Conservation (phyloP, 2,113 vertebrate species). For the Hyperopisus bebe region DNA sequence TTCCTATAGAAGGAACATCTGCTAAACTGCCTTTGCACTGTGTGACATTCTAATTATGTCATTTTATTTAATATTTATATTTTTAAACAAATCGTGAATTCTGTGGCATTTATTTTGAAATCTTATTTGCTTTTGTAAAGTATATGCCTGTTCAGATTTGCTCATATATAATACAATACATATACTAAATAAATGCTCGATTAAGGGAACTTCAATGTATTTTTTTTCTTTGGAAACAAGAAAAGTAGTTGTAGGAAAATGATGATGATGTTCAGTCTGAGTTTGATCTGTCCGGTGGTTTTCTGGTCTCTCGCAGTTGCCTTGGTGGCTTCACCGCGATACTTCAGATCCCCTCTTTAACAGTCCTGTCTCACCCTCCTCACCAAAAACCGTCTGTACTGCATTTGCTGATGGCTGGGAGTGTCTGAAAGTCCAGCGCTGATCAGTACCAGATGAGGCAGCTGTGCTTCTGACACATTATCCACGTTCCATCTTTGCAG, state of each 20-base stretch:
- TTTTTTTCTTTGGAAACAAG: background rate
- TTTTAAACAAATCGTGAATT: background rate
- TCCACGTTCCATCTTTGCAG: background rate
- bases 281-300: background rate
- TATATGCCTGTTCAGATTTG: background rate
- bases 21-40: slow-evolving; percentile 11
- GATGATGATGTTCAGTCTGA: background rate
- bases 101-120: slow-evolving; percentile 6
- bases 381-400: background rate
- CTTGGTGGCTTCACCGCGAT: background rate
- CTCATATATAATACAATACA: background rate
- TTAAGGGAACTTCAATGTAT: slow-evolving; percentile 1
- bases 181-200: slow-evolving; percentile 1
- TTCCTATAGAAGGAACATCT: background rate
- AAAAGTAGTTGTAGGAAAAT: background rate
- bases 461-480: background rate
- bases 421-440: background rate
- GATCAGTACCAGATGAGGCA: slow-evolving; percentile 19
- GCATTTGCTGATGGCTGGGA: background rate
- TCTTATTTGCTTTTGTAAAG: background rate
- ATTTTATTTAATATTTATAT: slow-evolving; percentile 12
- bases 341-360: no score
- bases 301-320: background rate
- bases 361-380: no score
- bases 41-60: slow-evolving; percentile 3